phyloP scores from a whole-genome alignment of 2,113 vertebrate genomes.

The Phycodurus eques region DNA sequence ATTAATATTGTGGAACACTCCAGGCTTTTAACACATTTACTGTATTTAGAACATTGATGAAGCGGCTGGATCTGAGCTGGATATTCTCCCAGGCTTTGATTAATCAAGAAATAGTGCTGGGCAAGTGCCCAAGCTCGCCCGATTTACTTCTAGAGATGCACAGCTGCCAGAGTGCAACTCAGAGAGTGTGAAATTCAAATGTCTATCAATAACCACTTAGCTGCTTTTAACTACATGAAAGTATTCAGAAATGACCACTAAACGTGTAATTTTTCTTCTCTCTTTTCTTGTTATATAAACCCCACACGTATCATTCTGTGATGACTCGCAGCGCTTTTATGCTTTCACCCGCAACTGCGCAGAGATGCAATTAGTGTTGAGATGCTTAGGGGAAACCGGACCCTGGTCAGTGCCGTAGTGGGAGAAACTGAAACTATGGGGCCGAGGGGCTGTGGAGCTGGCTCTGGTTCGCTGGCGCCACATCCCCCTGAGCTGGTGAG shows the following conservation, averaged over 20 bases:
- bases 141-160: constrained; percentile 20
- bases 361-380: constrained; percentile 35
- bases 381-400: constrained; percentile 63
- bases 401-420: constrained; percentile 51
- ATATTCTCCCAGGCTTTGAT: constrained; percentile 28
- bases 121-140: constrained; percentile 10
- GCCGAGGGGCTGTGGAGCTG: constrained; percentile 65
- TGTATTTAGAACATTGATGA: constrained; percentile 44
- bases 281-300: constrained; percentile 22
- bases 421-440: constrained; percentile 62
- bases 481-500: constrained; percentile 80
- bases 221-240: constrained; percentile 8
- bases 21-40: constrained; percentile 40
- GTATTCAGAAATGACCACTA: constrained; percentile 19
- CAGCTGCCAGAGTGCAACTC: constrained; percentile 5
- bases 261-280: constrained; percentile 1
- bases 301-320: constrained; percentile 16
- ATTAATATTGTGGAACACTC: constrained; percentile 37
- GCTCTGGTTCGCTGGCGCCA: constrained; percentile 80
- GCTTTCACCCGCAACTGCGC: constrained; percentile 22
- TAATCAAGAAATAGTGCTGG: constrained; percentile 26
- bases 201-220: constrained; percentile 13
- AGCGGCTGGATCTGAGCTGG: constrained; percentile 29
- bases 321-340: constrained; percentile 29
- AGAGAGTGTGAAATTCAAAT: constrained; percentile 3